Percentiles rank a stretch among this genome's conserved stretches.
phyloP scores from a whole-genome alignment of 2,113 vertebrate genomes.

The Neoarius graeffei region DNA sequence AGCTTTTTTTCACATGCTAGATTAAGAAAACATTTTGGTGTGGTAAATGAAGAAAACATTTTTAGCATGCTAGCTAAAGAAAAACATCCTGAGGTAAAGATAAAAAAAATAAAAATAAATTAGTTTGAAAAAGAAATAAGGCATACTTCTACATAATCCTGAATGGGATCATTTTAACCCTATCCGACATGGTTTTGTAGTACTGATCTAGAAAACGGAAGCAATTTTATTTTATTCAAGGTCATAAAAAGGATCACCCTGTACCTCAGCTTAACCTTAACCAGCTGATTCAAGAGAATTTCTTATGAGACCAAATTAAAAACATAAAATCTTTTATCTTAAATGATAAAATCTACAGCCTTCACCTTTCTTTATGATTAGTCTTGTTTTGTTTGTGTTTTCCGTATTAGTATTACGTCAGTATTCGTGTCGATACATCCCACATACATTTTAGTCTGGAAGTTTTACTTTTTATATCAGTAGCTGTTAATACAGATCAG shows the following conservation, averaged over 20 bases:
- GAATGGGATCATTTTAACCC: neutral
- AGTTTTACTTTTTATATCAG: too few species aligned
- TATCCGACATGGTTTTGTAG: neutral
- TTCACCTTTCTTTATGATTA: neutral
- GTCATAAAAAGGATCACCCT: neutral
- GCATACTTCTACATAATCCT: neutral
- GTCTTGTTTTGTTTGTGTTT: neutral
- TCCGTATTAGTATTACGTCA: neutral
- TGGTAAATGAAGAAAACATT: neutral
- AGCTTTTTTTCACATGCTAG: too few species aligned
- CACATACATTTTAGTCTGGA: too few species aligned
- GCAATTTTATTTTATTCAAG: neutral
- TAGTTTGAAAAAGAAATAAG: neutral
- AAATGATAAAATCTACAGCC: neutral
- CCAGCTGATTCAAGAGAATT: neutral
- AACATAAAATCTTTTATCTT: neutral
- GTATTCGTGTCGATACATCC: neutral
- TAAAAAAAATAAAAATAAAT: neutral
- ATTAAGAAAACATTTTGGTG: too few species aligned
- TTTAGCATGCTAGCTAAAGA: neutral
- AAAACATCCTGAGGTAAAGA: neutral
- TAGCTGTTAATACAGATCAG: neutral
- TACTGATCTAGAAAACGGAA: neutral
- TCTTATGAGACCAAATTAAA: neutral
- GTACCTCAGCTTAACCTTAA: neutral